Conservation (phyloP, 2,113 vertebrate genomes). For the Cariama cristata region DNA sequence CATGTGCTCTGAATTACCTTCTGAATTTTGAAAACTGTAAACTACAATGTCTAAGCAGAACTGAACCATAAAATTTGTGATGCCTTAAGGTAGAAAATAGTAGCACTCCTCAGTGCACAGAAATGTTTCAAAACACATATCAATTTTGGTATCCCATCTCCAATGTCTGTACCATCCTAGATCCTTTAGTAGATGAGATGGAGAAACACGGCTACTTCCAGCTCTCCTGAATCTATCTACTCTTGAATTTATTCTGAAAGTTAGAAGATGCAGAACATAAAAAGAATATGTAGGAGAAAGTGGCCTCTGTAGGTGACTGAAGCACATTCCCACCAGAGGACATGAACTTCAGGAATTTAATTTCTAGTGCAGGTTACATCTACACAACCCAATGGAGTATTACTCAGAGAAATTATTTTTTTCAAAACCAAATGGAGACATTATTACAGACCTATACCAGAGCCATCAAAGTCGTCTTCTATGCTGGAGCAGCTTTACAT, state of each 20-base stretch:
- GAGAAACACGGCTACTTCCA: not conserved
- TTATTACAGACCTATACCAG: not conserved
- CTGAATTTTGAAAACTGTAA: not conserved
- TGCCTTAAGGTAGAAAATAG: not conserved
- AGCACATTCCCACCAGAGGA: not conserved
- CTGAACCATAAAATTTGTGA: not conserved
- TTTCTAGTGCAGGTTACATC: not conserved
- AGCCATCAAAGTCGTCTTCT: not conserved
- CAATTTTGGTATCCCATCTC: not conserved
- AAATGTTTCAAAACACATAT: not conserved
- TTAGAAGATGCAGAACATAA: not conserved
- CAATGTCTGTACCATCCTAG: not conserved
- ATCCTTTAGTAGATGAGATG: not conserved
- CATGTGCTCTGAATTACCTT: not conserved
- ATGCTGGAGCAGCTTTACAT: not conserved
- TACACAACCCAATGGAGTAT: not conserved
- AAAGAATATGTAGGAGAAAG: not conserved
- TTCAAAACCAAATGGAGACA: not conserved
- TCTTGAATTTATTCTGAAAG: not conserved
- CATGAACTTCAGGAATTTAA: not conserved
- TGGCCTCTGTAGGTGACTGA: not conserved
- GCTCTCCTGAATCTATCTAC: not conserved
- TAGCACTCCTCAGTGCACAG: not conserved
- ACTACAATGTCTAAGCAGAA: not conserved
- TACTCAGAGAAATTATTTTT: not conserved